A percentile compares a stretch with the other conserved stretches of the same genome.
These are phyloP conservation scores for Polydrusus cervinus DNA, from an alignment of 2,888 invertebrate genomes.

Conservation along the genomic window DNA sequence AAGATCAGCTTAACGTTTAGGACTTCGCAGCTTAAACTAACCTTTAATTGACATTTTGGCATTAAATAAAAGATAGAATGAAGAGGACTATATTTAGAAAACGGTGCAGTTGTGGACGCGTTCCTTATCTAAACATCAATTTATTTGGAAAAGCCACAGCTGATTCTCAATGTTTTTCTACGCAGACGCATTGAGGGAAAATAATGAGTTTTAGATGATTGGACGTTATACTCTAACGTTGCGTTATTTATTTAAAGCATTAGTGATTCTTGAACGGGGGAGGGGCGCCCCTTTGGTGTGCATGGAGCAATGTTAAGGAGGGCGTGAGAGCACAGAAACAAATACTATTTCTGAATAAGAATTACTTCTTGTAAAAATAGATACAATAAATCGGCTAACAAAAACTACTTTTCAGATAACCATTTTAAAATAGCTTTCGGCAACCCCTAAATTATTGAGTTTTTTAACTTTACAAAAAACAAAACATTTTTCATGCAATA, in stretches of 20 bases:
- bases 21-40: neutral
- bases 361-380: too few relatives aligned
- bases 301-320: too few relatives aligned
- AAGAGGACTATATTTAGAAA: neutral
- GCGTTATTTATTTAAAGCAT: neutral
- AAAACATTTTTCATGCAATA: too few relatives aligned
- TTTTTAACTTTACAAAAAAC: too few relatives aligned
- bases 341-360: too few relatives aligned
- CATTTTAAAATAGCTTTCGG: too few relatives aligned
- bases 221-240: neutral
- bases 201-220: neutral
- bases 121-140: slow-evolving; percentile 40
- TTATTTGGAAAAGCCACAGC: slow-evolving; percentile 30
- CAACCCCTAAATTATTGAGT: too few relatives aligned
- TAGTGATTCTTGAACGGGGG: too few relatives aligned
- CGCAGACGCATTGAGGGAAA: slow-evolving; percentile 9
- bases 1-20: neutral
- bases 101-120: neutral
- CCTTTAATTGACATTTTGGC: neutral
- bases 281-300: too few relatives aligned
- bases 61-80: neutral
- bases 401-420: too few relatives aligned
- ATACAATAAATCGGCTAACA: too few relatives aligned
- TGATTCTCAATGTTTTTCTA: slow-evolving; percentile 17
- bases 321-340: too few relatives aligned